Evolutionary conservation across 2,888 invertebrate genomes (phyloP).

Genomic region (Spicauda simplicius): DNA sequence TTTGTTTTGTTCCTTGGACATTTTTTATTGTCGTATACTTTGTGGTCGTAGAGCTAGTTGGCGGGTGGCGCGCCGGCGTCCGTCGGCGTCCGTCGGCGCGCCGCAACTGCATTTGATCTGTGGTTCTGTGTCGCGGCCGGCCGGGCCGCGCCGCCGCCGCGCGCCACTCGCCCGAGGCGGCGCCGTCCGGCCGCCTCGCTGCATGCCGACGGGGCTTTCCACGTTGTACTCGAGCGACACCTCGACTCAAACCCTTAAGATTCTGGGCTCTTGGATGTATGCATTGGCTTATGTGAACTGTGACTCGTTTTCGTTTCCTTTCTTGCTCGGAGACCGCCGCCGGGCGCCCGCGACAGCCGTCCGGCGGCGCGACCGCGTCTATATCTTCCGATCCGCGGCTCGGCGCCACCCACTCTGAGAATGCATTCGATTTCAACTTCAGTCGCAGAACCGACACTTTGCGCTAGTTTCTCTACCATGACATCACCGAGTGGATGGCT

Average conservation of each 20-base stretch:
- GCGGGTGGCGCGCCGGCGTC: conserved; percentile 74
- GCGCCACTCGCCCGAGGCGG: conserved; percentile 50
- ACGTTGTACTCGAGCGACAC: conserved; percentile 79
- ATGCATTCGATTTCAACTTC: conserved; percentile 28
- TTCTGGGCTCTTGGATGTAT: conserved; percentile 85
- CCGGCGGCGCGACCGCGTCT: conserved; percentile 76
- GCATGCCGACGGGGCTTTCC: conserved; percentile 83
- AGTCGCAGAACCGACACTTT: conserved; percentile 28
- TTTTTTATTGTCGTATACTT: conserved; percentile 75
- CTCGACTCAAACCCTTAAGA: conserved; percentile 84
- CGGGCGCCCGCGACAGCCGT: conserved; percentile 65
- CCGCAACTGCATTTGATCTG: conserved; percentile 84
- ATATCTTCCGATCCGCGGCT: conserved; percentile 67
- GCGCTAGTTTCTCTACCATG: conserved; percentile 33
- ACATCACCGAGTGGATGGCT: conserved; percentile 49
- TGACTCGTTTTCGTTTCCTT: conserved; percentile 85
- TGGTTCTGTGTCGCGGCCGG: conserved; percentile 79
- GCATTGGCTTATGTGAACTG: conserved; percentile 85
- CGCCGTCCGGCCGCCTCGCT: conserved; percentile 75
- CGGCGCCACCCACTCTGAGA: conserved; percentile 34
- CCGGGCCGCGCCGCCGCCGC: conserved; percentile 49
- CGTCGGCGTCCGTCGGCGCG: conserved; percentile 65
- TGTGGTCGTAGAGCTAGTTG: conserved; percentile 82
- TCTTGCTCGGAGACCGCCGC: conserved; percentile 77
- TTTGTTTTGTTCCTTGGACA: conserved; percentile 61